Conservation (phyloP, 2,113 vertebrate species). For the Trochalopteron elliotii region DNA sequence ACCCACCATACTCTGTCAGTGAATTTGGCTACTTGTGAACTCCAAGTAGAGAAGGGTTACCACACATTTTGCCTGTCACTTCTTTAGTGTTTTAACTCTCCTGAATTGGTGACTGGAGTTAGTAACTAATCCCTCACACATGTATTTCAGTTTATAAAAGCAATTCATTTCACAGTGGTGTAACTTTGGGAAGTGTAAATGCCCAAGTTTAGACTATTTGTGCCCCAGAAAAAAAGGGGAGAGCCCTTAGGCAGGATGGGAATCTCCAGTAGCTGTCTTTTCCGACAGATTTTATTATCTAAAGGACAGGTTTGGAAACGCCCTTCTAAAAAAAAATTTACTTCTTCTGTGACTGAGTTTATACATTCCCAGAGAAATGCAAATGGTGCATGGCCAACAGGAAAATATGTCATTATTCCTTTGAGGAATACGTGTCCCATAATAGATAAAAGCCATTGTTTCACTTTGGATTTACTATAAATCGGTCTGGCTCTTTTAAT, state of each 20-base stretch:
- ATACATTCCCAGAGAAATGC: not conserved
- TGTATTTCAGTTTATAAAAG: not conserved
- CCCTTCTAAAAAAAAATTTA: not conserved
- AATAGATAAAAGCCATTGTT: not conserved
- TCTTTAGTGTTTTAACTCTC: not conserved
- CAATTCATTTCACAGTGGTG: not conserved
- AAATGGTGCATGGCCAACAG: not conserved
- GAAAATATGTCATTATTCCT: not conserved
- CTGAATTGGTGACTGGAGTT: not conserved
- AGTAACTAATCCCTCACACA: not conserved
- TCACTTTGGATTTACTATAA: not conserved
- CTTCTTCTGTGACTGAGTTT: not conserved
- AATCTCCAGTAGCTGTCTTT: not conserved
- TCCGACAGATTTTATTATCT: not conserved
- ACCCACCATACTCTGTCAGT: rapidly evolving
- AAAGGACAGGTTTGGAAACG: not conserved
- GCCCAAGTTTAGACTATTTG: not conserved
- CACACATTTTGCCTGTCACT: not conserved
- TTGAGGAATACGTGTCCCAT: not conserved
- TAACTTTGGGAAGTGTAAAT: not conserved
- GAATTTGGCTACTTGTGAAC: not conserved
- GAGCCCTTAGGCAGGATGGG: not conserved
- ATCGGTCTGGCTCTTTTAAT: not conserved
- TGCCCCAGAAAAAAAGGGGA: not conserved
- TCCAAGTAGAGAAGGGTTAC: not conserved